These are phyloP conservation scores for Opisthograptis luteolata DNA, from an alignment of 2,888 invertebrate genomes.

Conservation along the genomic window DNA sequence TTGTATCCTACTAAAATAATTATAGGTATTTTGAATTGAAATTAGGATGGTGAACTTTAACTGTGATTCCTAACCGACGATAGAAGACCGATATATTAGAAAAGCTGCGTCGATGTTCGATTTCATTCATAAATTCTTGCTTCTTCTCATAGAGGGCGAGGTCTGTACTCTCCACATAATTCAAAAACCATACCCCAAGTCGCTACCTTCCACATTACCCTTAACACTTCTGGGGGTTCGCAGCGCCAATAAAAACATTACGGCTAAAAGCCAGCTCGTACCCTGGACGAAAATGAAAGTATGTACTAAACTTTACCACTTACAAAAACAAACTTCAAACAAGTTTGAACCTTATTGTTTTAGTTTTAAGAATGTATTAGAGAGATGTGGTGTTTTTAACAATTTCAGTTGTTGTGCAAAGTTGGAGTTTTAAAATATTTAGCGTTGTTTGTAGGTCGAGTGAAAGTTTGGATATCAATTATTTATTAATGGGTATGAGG, in stretches of 20 bases:
- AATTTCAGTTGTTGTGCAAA: conserved; percentile 4
- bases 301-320: conserved; percentile 7
- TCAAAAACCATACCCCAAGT: conserved; percentile 26
- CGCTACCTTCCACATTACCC: conserved; percentile 27
- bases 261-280: conserved; percentile 38
- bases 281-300: conserved; percentile 18
- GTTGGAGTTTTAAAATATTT: conserved; percentile 29
- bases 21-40: too few relatives aligned
- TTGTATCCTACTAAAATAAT: too few relatives aligned
- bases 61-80: too few relatives aligned
- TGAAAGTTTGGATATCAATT: conserved; percentile 10
- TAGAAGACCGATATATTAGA: too few relatives aligned
- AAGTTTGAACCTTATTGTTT: conserved; percentile 7
- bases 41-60: too few relatives aligned
- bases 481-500: conserved; percentile 1
- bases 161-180: conserved; percentile 13
- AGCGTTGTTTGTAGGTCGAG: conserved; percentile 20
- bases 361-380: conserved; percentile 1
- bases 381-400: not conserved
- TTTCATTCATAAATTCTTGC: too few relatives aligned
- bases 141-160: too few relatives aligned
- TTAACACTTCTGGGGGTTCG: conserved; percentile 24
- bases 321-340: conserved; percentile 4
- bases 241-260: conserved; percentile 39
- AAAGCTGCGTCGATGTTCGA: too few relatives aligned